Evolutionary conservation across 2,888 invertebrate genomes (phyloP), one percentile per base, ranked within the genome.

Genomic region (Diarsia mendica): DNA sequence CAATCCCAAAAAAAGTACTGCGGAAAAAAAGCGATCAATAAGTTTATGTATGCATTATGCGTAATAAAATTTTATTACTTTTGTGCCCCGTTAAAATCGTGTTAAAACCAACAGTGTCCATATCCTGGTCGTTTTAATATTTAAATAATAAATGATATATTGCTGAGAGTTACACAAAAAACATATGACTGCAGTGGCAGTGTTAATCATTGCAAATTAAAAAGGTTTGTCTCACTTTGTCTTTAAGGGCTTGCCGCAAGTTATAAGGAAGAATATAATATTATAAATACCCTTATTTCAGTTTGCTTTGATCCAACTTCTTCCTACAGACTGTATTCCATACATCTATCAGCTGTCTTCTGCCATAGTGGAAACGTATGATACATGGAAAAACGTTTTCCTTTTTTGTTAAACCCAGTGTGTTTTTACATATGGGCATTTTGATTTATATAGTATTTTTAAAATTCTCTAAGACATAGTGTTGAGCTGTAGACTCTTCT

Each of bases 151-250:
- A 55, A 81, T 78, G 78, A 78, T 81, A 81, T 55, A 78, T 33
- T 10, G 76, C 33, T 55, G 66, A 75, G 66, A 61, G 53, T 33
- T 49, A 46, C 44, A 75, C 75, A 81, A 80, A 86, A 79, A 82
- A 67, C 48, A 73, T 67, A 75, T 58, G 76, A 83, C 75, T 46
- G 67, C 75, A 76, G 74, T 72, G 79, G 85, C 70, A 79, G 84
- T 85, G 85, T 85, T 85, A 87, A 87, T 87, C 85, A 82, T 82
- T 82, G 83, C 80, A 88, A 85, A 88, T 87, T 87, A 87, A 87
- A 84, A 81, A 82, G 69, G 75, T 75, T 77, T 83, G 84, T 84
- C 87, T 85, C 82, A 82, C 83, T 88, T 87, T 84, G 84, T 83
- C 78, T 67, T 74, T 78, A 60, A 67, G 66, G 49, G 65, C 13